These are phyloP conservation scores for Teleiodes luculella DNA, from an alignment of 2,888 invertebrate genomes.

Conservation along the genomic window DNA sequence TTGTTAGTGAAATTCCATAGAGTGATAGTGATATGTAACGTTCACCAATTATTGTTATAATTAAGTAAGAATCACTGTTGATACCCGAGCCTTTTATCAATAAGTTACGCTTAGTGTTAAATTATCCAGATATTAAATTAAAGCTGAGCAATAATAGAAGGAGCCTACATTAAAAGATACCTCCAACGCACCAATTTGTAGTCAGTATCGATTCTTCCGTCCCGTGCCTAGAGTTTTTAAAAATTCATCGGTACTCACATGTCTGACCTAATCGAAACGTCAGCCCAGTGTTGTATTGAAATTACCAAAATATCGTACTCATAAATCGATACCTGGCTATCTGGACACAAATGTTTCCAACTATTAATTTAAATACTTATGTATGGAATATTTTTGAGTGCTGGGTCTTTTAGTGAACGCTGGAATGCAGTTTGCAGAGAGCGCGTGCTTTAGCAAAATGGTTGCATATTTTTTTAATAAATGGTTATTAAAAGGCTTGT, in stretches of 20 bases:
- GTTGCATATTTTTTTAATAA: slow-evolving; percentile 26
- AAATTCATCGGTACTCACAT: slow-evolving; percentile 63
- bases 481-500: slow-evolving; percentile 52
- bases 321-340: slow-evolving; percentile 20
- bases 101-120: slow-evolving; percentile 9
- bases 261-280: slow-evolving; percentile 54
- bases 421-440: slow-evolving; percentile 14
- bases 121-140: background rate
- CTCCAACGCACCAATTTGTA: slow-evolving; percentile 48
- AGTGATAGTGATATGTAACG: background rate
- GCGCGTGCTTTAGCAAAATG: slow-evolving; percentile 16
- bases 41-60: slow-evolving; percentile 5
- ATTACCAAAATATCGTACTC: slow-evolving; percentile 28
- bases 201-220: slow-evolving; percentile 71
- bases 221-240: slow-evolving; percentile 68
- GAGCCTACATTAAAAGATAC: slow-evolving; percentile 32
- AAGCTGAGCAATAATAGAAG: background rate
- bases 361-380: background rate
- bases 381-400: background rate
- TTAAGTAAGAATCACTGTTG: slow-evolving; percentile 3
- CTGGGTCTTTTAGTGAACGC: background rate
- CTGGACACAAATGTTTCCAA: slow-evolving; percentile 1
- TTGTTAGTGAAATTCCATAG: slow-evolving; percentile 1
- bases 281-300: slow-evolving; percentile 22
- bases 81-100: slow-evolving; percentile 6